Evolutionary conservation across 2,113 vertebrate species (phyloP).

Genomic region (Mesembrinibis cayennensis): DNA sequence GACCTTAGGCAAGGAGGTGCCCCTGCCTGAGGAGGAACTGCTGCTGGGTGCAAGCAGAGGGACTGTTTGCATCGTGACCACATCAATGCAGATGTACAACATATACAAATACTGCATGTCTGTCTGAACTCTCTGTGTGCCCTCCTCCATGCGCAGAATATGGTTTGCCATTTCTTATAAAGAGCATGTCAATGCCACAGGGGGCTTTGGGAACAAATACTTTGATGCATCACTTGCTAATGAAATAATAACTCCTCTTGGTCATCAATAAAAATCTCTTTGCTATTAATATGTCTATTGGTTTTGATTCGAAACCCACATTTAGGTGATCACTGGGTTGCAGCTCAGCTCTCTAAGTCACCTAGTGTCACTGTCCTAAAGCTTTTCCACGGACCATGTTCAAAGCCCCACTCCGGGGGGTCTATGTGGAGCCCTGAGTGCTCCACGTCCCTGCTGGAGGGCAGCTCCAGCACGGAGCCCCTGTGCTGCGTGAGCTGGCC

Average conservation of each 20-base stretch:
- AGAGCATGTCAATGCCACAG: too few species aligned
- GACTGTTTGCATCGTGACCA: not conserved
- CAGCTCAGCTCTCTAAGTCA: not conserved
- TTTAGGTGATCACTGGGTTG: not conserved
- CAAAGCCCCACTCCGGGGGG: not conserved
- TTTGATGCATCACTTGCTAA: not conserved
- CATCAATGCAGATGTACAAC: too few species aligned
- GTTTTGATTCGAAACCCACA: not conserved
- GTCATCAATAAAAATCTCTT: too few species aligned
- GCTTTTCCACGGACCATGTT: not conserved
- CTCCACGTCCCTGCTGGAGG: not conserved
- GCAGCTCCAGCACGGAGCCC: not conserved
- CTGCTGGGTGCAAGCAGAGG: not conserved
- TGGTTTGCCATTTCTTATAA: not conserved
- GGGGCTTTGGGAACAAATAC: not conserved
- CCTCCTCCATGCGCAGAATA: not conserved
- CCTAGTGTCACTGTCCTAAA: not conserved
- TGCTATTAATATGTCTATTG: not conserved
- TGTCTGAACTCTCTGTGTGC: too few species aligned
- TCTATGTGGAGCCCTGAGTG: too few species aligned
- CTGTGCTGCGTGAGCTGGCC: accelerated
- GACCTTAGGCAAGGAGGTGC: not conserved
- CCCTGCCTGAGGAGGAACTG: not conserved
- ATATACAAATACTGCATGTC: too few species aligned
- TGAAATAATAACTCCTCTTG: not conserved